A percentile compares a stretch with the other conserved stretches of the same genome.
Evolutionary conservation across 2,113 vertebrate species (phyloP).

Genomic region (Urocolius indicus): DNA sequence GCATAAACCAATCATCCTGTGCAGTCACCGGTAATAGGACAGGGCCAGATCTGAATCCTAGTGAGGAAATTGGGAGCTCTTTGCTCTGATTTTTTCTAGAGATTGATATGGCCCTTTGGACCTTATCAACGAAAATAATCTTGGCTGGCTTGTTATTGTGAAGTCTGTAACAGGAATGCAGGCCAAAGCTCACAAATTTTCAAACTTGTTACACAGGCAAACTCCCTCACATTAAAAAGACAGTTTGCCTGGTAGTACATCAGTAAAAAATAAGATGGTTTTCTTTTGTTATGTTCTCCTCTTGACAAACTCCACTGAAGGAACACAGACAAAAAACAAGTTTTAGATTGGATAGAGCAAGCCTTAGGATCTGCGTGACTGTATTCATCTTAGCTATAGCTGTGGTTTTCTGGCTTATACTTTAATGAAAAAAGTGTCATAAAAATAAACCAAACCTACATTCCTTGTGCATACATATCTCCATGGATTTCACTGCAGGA

Average conservation of each 20-base stretch:
- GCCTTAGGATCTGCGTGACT: slow-evolving; percentile 8
- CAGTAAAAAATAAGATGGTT: not conserved
- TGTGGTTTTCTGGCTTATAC: slow-evolving; percentile 36
- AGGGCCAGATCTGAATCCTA: not conserved
- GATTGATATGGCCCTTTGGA: not conserved
- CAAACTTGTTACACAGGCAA: not conserved
- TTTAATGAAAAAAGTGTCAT: slow-evolving; percentile 52
- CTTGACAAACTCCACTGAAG: slow-evolving; percentile 3
- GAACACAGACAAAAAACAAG: not conserved
- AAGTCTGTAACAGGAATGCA: not conserved
- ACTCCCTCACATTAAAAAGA: not conserved
- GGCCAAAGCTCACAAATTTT: not conserved
- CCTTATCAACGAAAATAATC: not conserved
- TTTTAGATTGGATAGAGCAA: slow-evolving; percentile 11
- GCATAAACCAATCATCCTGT: not conserved
- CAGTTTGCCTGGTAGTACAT: not conserved
- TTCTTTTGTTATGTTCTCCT: slow-evolving; percentile 29
- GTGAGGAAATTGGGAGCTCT: not conserved
- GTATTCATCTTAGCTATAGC: slow-evolving; percentile 8
- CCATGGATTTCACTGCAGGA: slow-evolving; percentile 26
- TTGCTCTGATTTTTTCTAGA: not conserved
- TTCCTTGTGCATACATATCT: slow-evolving; percentile 24
- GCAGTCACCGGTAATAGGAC: not conserved
- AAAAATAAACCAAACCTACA: slow-evolving; percentile 51
- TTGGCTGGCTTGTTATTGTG: not conserved